Percentiles rank a stretch among this genome's conserved stretches.
phyloP scores from a whole-genome alignment of 1,140 invertebrate species.

The Pomacea maculata region DNA sequence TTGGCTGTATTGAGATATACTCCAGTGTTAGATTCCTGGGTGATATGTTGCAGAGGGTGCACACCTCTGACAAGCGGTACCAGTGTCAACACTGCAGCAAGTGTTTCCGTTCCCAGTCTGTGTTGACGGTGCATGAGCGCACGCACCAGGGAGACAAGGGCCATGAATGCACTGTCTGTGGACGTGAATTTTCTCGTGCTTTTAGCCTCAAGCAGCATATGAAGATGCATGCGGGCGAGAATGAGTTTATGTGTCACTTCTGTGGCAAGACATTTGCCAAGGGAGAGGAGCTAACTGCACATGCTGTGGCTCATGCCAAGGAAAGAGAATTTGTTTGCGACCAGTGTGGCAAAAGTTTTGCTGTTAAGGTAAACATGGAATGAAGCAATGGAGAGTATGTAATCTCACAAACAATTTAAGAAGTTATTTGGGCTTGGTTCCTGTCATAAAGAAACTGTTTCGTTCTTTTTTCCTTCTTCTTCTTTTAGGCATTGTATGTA shows the following conservation, averaged over 20 bases:
- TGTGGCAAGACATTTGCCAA: conserved; percentile 30
- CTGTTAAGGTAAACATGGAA: conserved; percentile 13
- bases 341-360: conserved; percentile 31
- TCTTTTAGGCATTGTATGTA: background rate
- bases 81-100: conserved; percentile 32
- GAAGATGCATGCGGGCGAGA: conserved; percentile 29
- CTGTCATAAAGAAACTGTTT: background rate
- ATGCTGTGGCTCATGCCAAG: conserved; percentile 24
- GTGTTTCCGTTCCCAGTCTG: conserved; percentile 29
- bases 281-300: conserved; percentile 28
- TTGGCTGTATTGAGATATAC: no score
- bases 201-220: conserved; percentile 25
- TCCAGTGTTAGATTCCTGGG: no score
- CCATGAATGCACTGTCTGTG: conserved; percentile 31
- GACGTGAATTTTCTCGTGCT: conserved; percentile 27
- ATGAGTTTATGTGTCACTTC: conserved; percentile 26
- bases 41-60: conserved; percentile 9
- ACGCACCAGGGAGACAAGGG: conserved; percentile 29
- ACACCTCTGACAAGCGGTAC: conserved; percentile 27
- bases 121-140: conserved; percentile 29
- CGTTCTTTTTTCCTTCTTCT: background rate
- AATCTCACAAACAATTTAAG: background rate
- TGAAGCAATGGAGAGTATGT: background rate
- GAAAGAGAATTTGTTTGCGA: conserved; percentile 26
- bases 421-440: background rate